Base-by-base conservation (phyloP, 1,140 invertebrate species). In the Camponotus vicinus region DNA sequence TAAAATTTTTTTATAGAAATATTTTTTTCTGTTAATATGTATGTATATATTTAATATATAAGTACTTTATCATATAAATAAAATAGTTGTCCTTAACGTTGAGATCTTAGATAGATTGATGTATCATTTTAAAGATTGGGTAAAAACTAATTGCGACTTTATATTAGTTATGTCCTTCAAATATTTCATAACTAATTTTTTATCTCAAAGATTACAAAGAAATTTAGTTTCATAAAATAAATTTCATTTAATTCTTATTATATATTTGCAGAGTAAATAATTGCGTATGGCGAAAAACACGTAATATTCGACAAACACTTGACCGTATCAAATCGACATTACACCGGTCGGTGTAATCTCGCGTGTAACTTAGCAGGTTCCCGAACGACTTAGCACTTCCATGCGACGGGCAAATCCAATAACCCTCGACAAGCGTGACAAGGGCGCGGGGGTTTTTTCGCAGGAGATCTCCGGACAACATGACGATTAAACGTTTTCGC, bases 341-440 rank as follows among this genome's bases (percentile, higher is more conserved):
- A 52, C 86, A 76, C 57, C 90, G 69, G 71, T 85, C 83, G 90
- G 90, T 93, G 90, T 82, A 94, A 95, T 95, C 93, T 93, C 84
- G 89, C 91, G 92, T 94, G 92, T 93, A 94, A 95, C 92, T 84
- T 87, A 91, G 92, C 94, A 94, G 94, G 94, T 95, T 42, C 88
- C 89, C 76, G 82, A 55, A 71, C 71, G 52, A 52, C 49, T 52
- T 52, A 18, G 49, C 49, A 52, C 49, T 49, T 67, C 34, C 63
- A 86, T 89, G 92, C 86, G 90, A 89, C 85, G 85, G 66, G 80
- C 89, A 92, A 95, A 95, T 94, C 93, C 94, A 95, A 94, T 94
- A 95, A 94, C 91, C 84, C 71, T 42, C 84, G 92, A 94, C 90
- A 93, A 94, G 92, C 93, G 92, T 94, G 94, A 94, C 92, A 92